Evolutionary conservation across 2,888 invertebrate species (phyloP).

Genomic region (Phorcus lineatus): DNA sequence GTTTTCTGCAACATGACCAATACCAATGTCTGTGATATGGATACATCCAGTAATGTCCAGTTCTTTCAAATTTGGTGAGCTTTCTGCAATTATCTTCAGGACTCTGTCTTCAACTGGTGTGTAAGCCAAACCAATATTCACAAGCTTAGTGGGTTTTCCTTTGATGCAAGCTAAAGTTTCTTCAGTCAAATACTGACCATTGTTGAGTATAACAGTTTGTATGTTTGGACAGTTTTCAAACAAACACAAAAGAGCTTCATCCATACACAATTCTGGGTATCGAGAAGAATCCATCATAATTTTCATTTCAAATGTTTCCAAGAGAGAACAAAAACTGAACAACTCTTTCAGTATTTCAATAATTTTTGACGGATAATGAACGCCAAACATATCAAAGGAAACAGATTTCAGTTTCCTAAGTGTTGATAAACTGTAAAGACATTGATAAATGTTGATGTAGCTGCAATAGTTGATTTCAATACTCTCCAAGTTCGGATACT

Average conservation of each 20-base stretch:
- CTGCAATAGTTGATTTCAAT: conserved; percentile 23
- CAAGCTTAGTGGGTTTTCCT: background rate
- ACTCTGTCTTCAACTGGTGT: conserved; percentile 29
- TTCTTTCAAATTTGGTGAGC: conserved; percentile 30
- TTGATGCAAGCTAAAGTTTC: conserved; percentile 17
- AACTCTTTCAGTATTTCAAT: conserved; percentile 2
- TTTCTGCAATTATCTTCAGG: conserved; percentile 27
- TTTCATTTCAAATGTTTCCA: conserved; percentile 20
- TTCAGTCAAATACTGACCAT: conserved; percentile 27
- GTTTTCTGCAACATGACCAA: conserved; percentile 37
- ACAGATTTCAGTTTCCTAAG: conserved; percentile 16
- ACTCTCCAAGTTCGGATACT: conserved; percentile 20
- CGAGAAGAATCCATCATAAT: too few relatives aligned
- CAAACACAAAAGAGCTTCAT: conserved; percentile 22
- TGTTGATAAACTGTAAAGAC: conserved; percentile 4
- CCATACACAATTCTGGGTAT: conserved; percentile 21
- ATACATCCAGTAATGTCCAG: conserved; percentile 39
- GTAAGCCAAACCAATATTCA: conserved; percentile 14
- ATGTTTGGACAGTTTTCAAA: conserved; percentile 28
- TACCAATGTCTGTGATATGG: conserved; percentile 46
- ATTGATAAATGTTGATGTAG: conserved; percentile 28
- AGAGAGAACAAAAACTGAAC: conserved; percentile 2
- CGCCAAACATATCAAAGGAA: conserved; percentile 22
- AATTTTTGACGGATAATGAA: background rate
- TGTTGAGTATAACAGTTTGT: background rate